Evolutionary conservation across 2,888 invertebrate species (phyloP), one percentile per base, ranked within the genome.

Genomic region (Dryomyza anilis): DNA sequence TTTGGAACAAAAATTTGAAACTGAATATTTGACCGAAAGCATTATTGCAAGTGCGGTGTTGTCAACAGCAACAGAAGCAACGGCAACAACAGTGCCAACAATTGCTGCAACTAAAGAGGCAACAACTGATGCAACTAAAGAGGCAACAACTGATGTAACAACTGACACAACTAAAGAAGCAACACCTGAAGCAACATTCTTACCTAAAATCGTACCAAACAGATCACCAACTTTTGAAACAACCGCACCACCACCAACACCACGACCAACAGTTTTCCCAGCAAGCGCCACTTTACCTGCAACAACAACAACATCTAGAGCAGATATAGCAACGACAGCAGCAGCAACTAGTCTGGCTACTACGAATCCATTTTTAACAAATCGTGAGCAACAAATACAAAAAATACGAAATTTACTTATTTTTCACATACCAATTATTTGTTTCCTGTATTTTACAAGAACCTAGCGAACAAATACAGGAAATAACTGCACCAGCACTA

Each of bases 371-470:
- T 7, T 21, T 48, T 14, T 25, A 33, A n/a, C 39, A 59, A 68
- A 66, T 64, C 68, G 66, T 68, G 68, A 68, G 68, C 68, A 56
- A 60, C 43, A 55, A 45, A 30, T 66, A 56, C 39, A 53, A 48
- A 66, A 63, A 65, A 55, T 65, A 46, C 55, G 43, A 39, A 66
- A 56, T 64, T 68, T 53, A 33, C 12, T 68, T 14, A 33, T 68
- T 57, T 68, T 68, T 68, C 59, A 66, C 56, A 58, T 67, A 63
- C 68, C 68, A 65, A 63, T 65, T 63, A 63, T 67, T 63, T 68
- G 68, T 55, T 68, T 58, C 62, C 48, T 68, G 65, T 68, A 60
- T 63, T 68, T 65, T 39, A 64, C 68, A 66, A 68, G 68, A 66
- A 66, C 66, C 48, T 68, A 68, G 63, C 58, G 29, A 21, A 27